A percentile compares a stretch with the other conserved stretches of the same genome.
These are phyloP conservation scores for Petrocephalus sullivani DNA, from an alignment of 2,797 vertebrate species.

Conservation along the genomic window DNA sequence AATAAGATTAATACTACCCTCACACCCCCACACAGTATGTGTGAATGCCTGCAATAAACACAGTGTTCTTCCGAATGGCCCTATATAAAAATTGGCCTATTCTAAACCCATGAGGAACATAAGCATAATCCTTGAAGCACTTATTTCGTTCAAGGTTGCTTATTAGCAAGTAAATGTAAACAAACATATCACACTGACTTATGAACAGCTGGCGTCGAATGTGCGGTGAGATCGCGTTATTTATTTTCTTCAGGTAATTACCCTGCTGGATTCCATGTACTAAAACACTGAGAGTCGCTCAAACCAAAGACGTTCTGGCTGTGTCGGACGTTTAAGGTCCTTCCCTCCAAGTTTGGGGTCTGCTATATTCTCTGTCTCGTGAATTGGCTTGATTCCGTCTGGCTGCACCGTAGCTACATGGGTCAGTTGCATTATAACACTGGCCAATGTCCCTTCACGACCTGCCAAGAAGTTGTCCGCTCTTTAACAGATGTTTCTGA, in stretches of 20 bases:
- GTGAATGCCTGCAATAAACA: neutral
- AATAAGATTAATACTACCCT: neutral
- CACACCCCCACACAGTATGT: neutral
- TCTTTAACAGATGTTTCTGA: neutral
- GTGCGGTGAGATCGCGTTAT: neutral
- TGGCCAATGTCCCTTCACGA: neutral
- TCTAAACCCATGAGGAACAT: constrained; percentile 1
- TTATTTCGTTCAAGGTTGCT: neutral
- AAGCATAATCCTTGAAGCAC: neutral
- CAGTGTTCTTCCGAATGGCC: neutral
- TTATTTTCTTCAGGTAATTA: neutral
- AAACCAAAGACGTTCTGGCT: neutral
- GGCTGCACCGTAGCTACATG: neutral
- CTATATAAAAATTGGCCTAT: neutral
- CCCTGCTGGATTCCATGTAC: neutral
- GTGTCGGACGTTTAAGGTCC: neutral
- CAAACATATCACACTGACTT: constrained; percentile 2
- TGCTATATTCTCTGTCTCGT: neutral
- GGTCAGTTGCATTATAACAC: neutral
- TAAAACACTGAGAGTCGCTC: neutral
- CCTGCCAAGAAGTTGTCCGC: neutral
- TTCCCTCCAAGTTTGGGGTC: neutral
- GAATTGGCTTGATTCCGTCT: neutral
- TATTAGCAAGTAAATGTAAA: neutral
- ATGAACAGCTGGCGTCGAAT: neutral